phyloP scores from a whole-genome alignment of 2,113 vertebrate species.

The Bufo gargarizans region DNA sequence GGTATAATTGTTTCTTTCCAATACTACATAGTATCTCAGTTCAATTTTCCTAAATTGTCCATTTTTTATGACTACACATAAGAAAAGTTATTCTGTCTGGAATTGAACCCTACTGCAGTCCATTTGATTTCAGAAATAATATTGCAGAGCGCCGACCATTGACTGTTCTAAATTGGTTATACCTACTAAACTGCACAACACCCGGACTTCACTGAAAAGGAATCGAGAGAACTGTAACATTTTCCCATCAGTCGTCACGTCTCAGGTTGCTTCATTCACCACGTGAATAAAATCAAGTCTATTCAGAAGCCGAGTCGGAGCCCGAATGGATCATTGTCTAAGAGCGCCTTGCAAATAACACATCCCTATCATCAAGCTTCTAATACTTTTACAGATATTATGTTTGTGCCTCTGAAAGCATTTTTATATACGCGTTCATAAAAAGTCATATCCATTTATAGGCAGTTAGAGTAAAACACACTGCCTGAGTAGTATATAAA shows the following conservation, averaged over 20 bases:
- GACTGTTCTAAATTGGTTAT: slow-evolving; percentile 13
- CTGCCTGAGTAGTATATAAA: slow-evolving; percentile 8
- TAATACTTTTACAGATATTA: slow-evolving; percentile 21
- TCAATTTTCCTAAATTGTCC: slow-evolving; percentile 14
- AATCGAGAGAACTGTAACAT: slow-evolving; percentile 19
- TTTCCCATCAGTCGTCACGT: slow-evolving; percentile 8
- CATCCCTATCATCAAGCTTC: neutral
- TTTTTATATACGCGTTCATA: slow-evolving; percentile 39
- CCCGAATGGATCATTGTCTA: slow-evolving; percentile 10
- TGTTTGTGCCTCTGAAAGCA: slow-evolving; percentile 28
- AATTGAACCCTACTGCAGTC: neutral
- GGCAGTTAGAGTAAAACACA: slow-evolving; percentile 25
- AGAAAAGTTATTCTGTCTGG: slow-evolving; percentile 4
- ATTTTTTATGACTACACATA: slow-evolving; percentile 3
- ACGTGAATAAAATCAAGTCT: slow-evolving; percentile 25
- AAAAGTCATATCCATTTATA: slow-evolving; percentile 31
- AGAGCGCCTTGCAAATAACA: neutral
- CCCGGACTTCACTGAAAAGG: neutral
- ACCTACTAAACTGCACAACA: neutral
- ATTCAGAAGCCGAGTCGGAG: neutral
- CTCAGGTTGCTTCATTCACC: neutral
- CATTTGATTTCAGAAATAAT: slow-evolving; percentile 11
- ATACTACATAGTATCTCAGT: neutral
- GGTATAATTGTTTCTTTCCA: slow-evolving; percentile 5
- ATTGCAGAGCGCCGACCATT: neutral